These are phyloP conservation scores for Labeo rohita DNA, from an alignment of 2,113 vertebrate species.

Conservation along the genomic window DNA sequence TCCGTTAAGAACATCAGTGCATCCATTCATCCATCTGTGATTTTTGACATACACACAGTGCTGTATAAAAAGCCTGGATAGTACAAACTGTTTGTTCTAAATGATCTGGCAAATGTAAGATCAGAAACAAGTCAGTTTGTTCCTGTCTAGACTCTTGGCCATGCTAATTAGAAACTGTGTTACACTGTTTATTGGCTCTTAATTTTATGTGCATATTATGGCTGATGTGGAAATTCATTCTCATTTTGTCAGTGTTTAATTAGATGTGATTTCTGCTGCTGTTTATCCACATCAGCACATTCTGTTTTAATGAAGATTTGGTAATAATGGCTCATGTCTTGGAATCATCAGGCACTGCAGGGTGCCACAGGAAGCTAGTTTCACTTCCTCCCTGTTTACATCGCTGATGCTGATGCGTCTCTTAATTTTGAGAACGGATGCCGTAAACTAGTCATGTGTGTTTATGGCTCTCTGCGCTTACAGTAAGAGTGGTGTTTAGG, in stretches of 20 bases:
- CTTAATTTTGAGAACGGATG: background rate
- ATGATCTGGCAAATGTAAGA: constrained; percentile 1
- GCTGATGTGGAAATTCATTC: constrained; percentile 25
- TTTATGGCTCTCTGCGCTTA: background rate
- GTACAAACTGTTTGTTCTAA: constrained; percentile 23
- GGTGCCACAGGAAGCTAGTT: background rate
- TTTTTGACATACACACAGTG: background rate
- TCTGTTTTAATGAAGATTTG: constrained; percentile 41
- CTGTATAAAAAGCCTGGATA: background rate
- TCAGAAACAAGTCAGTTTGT: background rate
- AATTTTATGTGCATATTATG: constrained; percentile 34
- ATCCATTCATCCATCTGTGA: background rate
- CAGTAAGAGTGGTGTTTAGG: background rate
- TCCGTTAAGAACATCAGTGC: background rate
- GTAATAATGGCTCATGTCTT: constrained; percentile 31
- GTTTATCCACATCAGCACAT: constrained; percentile 23
- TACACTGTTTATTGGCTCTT: constrained; percentile 41
- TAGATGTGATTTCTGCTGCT: constrained; percentile 35
- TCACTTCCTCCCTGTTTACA: constrained; percentile 32
- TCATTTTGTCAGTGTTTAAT: constrained; percentile 43
- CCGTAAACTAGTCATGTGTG: background rate
- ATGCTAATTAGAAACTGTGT: constrained; percentile 42
- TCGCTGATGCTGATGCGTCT: constrained; percentile 13
- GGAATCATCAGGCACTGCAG: background rate
- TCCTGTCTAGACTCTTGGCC: background rate